Percentiles rank a stretch among this genome's conserved stretches.
These are phyloP conservation scores for Gobius niger DNA, from an alignment of 2,113 vertebrate genomes.

Conservation along the genomic window DNA sequence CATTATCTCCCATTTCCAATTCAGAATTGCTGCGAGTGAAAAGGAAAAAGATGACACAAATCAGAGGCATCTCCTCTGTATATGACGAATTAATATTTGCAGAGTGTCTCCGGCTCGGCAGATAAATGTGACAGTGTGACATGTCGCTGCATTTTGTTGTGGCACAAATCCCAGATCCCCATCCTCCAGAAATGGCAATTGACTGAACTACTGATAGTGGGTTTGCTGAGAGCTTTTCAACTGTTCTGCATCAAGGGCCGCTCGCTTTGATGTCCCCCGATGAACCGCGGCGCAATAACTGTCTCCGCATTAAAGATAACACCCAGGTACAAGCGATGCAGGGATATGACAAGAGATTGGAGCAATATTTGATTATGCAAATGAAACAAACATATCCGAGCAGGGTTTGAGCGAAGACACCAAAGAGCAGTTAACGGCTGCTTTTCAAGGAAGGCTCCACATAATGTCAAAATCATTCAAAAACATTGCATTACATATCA, in stretches of 20 bases:
- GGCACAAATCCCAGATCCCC: conserved; percentile 45
- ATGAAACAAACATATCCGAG: conserved; percentile 41
- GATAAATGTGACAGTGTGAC: conserved; percentile 54
- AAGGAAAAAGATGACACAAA: conserved; percentile 12
- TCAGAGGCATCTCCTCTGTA: conserved; percentile 42
- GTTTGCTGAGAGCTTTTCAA: conserved; percentile 43
- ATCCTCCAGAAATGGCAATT: conserved; percentile 54
- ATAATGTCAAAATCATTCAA: no score
- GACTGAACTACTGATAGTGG: conserved; percentile 46
- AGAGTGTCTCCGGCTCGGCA: conserved; percentile 25
- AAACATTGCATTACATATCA: no score
- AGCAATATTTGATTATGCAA: conserved; percentile 57
- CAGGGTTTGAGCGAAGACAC: conserved; percentile 25
- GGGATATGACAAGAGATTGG: conserved; percentile 38
- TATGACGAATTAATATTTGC: conserved; percentile 40
- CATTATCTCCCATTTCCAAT: conserved; percentile 5
- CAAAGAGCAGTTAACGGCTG: conserved; percentile 13
- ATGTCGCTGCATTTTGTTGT: conserved; percentile 43
- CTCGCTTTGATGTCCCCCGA: conserved; percentile 56
- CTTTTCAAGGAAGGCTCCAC: no score
- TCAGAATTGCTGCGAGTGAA: conserved; percentile 2
- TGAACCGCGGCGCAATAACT: conserved; percentile 51
- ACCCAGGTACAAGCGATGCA: conserved; percentile 55
- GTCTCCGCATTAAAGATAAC: conserved; percentile 48
- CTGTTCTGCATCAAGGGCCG: conserved; percentile 58